Conservation (phyloP, 2,888 invertebrate genomes). For the Xestia c-nigrum region DNA sequence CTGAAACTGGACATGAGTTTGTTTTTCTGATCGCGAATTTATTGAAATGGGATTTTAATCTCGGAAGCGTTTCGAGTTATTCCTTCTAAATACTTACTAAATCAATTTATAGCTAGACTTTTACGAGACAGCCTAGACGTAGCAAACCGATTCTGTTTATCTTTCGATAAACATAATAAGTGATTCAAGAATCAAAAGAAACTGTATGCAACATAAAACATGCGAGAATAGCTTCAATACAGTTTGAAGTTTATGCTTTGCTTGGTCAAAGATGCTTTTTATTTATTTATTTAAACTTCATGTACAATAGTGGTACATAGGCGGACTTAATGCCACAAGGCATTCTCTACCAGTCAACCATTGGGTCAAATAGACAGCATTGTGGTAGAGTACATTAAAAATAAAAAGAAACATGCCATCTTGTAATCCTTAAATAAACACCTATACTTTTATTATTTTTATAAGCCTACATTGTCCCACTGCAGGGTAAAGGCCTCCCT, state of each 20-base stretch:
- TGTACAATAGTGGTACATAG: too few species aligned
- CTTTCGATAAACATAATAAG: neutral
- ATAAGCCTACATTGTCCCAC: too few species aligned
- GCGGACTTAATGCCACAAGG: too few species aligned
- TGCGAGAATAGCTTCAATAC: neutral
- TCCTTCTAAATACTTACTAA: constrained; percentile 15
- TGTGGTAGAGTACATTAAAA: too few species aligned
- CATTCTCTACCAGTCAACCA: too few species aligned
- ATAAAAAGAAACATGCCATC: too few species aligned
- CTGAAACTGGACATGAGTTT: constrained; percentile 12
- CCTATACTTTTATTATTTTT: too few species aligned
- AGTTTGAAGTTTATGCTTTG: neutral
- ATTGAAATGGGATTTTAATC: constrained; percentile 24
- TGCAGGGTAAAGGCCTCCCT: too few species aligned
- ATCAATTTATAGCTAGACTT: constrained; percentile 20
- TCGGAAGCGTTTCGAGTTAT: neutral
- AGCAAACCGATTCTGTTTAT: constrained; percentile 19
- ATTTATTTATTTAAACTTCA: too few species aligned
- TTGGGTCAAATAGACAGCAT: too few species aligned
- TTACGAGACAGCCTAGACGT: constrained; percentile 32
- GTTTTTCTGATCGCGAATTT: constrained; percentile 18
- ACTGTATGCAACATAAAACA: neutral
- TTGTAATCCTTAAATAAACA: too few species aligned
- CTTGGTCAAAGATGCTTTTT: neutral
- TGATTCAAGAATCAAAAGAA: constrained; percentile 12